Base-by-base conservation (phyloP, 2,113 vertebrate genomes). In the Stigmatopora argus region DNA sequence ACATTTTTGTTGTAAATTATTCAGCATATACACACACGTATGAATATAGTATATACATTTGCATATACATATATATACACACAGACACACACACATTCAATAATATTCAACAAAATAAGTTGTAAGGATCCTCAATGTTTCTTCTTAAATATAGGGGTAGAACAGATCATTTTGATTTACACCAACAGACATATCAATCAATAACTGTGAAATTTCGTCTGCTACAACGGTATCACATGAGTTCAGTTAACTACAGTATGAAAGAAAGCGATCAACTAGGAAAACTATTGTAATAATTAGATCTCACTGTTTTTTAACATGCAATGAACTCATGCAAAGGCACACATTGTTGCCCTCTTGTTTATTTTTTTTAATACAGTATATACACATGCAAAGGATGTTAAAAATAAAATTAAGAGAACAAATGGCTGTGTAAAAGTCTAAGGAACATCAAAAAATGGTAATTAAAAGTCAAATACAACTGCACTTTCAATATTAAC, bases 311-410 rank as follows among this genome's bases (percentile, higher is more conserved):
- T 83, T 80, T 81, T 76, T 65, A 59, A 81, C 91, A 91, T 92
- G 91, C 91, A 91, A 89, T 78, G 75, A 82, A 81, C 83, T 87
- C 92, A 92, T 92, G 91, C 92, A 92, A 74, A 88, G 82, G 78
- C 74, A 75, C 72, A 69, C 73, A 26, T 84, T 66, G 62, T 57
- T 71, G 79, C 58, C 62, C 63, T 71, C 83, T 76, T 74, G 79
- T 67, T 81, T 77, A 65, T 78, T 67, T 66, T 80, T 77, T 82
- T 74, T 73, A 69, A 69, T n/a, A 74, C 38, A 41, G 38, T 41
- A 78, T 78, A 75, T 82, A 88, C 70, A 87, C 89, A 92, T 92
- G 90, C 91, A 91, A 82, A 86, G 82, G 74, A 80, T 78, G 89
- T 89, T 90, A 88, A 41, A 41, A 38, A 38, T 70, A 55, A 70